Evolutionary conservation across 2,888 invertebrate genomes (phyloP), one percentile per base, ranked within the genome.

Genomic region (Brenthis hecate): DNA sequence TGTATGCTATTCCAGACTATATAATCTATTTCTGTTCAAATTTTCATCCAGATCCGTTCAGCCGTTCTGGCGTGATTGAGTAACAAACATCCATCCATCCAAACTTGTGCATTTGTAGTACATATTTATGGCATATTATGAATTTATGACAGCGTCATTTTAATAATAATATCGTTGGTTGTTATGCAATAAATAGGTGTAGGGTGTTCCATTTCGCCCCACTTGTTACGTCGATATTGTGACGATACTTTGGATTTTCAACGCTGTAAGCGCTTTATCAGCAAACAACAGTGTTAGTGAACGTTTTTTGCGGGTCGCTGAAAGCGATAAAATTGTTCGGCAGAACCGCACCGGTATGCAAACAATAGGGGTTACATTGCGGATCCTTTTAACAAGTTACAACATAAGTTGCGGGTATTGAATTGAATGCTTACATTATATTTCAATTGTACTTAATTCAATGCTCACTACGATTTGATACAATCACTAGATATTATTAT

Each of bases 341-440:
- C 56, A 47, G 60, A 55, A 69, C 61, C 71, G 60, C 63, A 69
- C 62, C 60, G 61, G 55, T 65, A 54, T 57, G 63, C 65, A 64
- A 68, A 72, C 66, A 72, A 72, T 72, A 70, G 70, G 60, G 72
- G 72, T 60, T 70, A 55, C 66, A 65, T 68, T 70, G 66, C 64
- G 56, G 62, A 64, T 66, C 64, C 57, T 62, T 69, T 56, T 67
- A 36, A 56, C 19, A 32, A 14, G n/a, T 36, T n/a, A 56, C 32
- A n/a, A 56, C 2, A n/a, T 6, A 36, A 43, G 36, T 43, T 43
- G 36, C 36, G 36, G 36, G 36, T 43, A 43, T 43, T 43, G 36
- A 43, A 43, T 43, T 43, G 36, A 43, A 43, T 43, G 36, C 36
- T 11, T 43, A 11, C 11, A 11, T 43, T 43, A 8, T 43, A 43